Evolutionary conservation across 2,888 invertebrate species (phyloP).

Genomic region (Oscheius sp.): DNA sequence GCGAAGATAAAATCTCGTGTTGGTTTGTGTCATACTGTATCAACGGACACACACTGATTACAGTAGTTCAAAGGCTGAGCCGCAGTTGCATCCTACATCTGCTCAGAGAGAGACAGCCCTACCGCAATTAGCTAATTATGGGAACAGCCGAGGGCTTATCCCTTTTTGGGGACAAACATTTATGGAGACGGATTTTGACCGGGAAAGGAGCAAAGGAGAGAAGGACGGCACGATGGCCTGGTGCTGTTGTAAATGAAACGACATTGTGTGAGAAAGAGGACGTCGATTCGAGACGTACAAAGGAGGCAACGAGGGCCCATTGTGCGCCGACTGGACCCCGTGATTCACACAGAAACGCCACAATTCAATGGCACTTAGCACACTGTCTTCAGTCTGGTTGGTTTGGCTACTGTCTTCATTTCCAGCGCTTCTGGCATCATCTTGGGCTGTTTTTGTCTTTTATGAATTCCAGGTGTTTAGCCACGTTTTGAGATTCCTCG

Average conservation of each 20-base stretch:
- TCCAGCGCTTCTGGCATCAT: no score
- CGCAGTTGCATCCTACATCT: slow-evolving; percentile 34
- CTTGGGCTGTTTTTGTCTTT: no score
- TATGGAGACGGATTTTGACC: no score
- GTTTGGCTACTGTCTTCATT: background rate
- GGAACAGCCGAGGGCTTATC: slow-evolving; percentile 26
- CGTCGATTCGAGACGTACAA: slow-evolving; percentile 33
- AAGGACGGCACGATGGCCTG: background rate
- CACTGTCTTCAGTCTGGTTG: background rate
- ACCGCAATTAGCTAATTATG: slow-evolving; percentile 34
- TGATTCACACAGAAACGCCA: slow-evolving; percentile 29
- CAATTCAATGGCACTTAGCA: slow-evolving; percentile 11
- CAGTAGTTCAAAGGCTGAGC: slow-evolving; percentile 29
- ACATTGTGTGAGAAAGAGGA: slow-evolving; percentile 31
- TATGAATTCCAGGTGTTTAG: no score
- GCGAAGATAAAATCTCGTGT: slow-evolving; percentile 23
- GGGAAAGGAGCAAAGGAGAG: background rate
- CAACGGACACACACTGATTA: slow-evolving; percentile 23
- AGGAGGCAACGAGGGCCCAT: slow-evolving; percentile 38
- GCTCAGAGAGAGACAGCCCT: background rate
- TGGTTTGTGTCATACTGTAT: slow-evolving; percentile 18
- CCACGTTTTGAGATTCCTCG: no score
- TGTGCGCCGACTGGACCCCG: slow-evolving; percentile 37
- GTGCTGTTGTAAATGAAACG: slow-evolving; percentile 36
- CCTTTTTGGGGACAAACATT: slow-evolving; percentile 5